phyloP scores from a whole-genome alignment of 2,888 invertebrate genomes.

The Prostheceraeus crozeri region DNA sequence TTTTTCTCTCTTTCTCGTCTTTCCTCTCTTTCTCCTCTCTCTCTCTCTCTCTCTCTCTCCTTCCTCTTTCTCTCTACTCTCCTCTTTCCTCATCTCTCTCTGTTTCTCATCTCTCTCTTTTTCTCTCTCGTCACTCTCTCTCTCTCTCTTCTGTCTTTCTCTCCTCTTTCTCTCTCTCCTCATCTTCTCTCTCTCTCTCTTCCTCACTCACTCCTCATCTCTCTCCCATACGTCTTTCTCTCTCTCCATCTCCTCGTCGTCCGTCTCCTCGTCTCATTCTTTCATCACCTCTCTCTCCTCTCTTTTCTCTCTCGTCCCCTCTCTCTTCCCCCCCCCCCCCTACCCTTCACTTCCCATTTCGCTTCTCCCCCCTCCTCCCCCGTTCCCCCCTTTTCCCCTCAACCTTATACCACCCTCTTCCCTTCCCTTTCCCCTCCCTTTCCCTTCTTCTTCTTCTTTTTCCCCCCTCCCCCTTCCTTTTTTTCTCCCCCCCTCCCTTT shows the following conservation, averaged over 20 bases:
- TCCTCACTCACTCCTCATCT: constrained; percentile 23
- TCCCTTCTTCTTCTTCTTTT: constrained; percentile 19
- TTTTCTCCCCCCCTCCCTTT: constrained; percentile 16
- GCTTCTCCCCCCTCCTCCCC: background rate
- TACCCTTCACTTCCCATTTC: background rate
- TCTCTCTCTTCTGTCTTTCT: background rate
- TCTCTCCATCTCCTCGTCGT: background rate
- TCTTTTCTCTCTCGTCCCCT: background rate
- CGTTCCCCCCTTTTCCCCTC: constrained; percentile 21
- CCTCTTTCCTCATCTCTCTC: constrained; percentile 20
- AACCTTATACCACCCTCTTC: background rate
- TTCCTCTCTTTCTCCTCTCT: constrained; percentile 2
- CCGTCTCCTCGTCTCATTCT: constrained; percentile 15
- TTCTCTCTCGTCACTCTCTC: background rate
- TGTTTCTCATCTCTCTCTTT: constrained; percentile 26
- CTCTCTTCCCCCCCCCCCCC: constrained; percentile 12
- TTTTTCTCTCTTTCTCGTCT: background rate
- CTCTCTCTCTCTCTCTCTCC: constrained; percentile 31
- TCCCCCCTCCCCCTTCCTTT: constrained; percentile 6
- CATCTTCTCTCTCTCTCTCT: constrained; percentile 32
- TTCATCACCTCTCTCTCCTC: constrained; percentile 2
- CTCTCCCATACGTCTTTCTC: constrained; percentile 3
- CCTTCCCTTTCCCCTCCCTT: constrained; percentile 11
- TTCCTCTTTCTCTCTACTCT: too few relatives aligned
- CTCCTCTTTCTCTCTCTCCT: background rate